These are phyloP conservation scores for Cheilinus undulatus DNA, from an alignment of 2,113 vertebrate species.

Conservation along the genomic window DNA sequence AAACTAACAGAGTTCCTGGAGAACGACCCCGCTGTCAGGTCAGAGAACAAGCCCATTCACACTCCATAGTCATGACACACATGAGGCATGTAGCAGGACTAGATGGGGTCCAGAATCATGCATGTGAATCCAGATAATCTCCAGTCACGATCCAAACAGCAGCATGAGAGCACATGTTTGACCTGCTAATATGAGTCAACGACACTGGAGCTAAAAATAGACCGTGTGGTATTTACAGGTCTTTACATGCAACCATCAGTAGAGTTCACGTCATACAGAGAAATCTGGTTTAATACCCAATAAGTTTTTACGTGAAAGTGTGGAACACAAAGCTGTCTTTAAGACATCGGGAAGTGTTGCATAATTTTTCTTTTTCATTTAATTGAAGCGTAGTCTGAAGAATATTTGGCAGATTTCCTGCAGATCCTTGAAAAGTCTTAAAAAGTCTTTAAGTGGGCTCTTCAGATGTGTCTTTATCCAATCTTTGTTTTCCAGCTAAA, in stretches of 20 bases:
- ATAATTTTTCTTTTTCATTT: too few species aligned
- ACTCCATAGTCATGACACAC: neutral
- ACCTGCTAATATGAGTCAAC: conserved; percentile 1
- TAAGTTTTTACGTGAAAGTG: too few species aligned
- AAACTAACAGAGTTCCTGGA: conserved; percentile 96
- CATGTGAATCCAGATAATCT: neutral
- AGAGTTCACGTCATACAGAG: neutral
- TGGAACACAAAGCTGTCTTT: too few species aligned
- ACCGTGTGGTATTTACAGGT: conserved; percentile 12
- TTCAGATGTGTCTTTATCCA: too few species aligned
- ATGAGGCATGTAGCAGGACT: neutral
- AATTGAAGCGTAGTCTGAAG: too few species aligned
- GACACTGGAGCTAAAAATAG: conserved; percentile 5
- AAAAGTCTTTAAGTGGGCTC: too few species aligned
- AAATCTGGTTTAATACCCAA: too few species aligned
- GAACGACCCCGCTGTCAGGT: conserved; percentile 96
- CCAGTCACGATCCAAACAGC: neutral
- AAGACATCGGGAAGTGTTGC: too few species aligned
- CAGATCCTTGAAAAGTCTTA: too few species aligned
- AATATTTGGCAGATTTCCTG: too few species aligned
- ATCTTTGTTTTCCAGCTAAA: too few species aligned
- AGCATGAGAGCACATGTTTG: neutral
- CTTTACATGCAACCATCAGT: neutral
- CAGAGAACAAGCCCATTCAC: conserved; percentile 37
- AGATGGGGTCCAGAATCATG: neutral